phyloP scores from a whole-genome alignment of 2,797 vertebrate genomes.

The Melanotaenia maccullochi region DNA sequence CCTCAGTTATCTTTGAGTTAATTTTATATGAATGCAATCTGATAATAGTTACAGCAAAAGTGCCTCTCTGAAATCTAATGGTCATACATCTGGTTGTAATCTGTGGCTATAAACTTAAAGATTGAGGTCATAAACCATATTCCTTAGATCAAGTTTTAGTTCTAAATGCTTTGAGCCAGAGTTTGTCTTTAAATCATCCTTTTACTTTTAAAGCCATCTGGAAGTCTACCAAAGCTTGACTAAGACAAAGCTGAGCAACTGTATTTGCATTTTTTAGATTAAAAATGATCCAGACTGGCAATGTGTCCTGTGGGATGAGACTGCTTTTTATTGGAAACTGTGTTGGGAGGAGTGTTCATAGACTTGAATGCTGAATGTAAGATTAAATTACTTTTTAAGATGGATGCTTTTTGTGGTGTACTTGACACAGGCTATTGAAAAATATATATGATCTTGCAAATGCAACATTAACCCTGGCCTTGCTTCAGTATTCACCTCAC shows the following conservation, averaged over 20 bases:
- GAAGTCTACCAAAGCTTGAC: constrained; percentile 8
- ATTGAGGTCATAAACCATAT: background rate
- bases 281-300: constrained; percentile 57
- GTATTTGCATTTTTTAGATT: constrained; percentile 64
- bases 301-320: constrained; percentile 44
- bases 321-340: constrained; percentile 60
- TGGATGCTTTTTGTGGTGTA: constrained; percentile 59
- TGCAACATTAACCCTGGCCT: constrained; percentile 56
- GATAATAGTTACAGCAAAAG: background rate
- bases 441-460: constrained; percentile 59
- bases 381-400: constrained; percentile 67
- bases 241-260: constrained; percentile 21
- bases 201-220: background rate
- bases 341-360: constrained; percentile 30
- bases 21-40: no score
- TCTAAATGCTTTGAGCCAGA: background rate
- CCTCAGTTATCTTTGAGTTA: background rate
- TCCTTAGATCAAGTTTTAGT: background rate
- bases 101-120: background rate
- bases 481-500: constrained; percentile 26
- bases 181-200: background rate
- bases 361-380: constrained; percentile 45
- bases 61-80: background rate
- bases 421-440: constrained; percentile 56
- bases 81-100: background rate